These are phyloP conservation scores for Schizotus pectinicornis DNA, from an alignment of 2,888 invertebrate genomes.

Conservation along the genomic window DNA sequence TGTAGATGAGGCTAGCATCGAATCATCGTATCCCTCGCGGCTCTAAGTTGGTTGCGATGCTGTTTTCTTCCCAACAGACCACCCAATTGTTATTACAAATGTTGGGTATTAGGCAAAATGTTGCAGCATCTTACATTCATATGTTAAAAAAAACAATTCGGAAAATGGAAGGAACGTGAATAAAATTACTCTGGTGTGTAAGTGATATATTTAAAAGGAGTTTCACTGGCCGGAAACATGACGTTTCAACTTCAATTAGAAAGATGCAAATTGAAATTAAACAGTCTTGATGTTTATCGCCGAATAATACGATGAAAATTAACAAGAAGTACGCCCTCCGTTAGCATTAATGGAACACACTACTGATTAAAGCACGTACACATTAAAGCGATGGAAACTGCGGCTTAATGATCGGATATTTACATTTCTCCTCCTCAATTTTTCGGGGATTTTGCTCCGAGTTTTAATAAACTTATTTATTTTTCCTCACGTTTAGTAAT, in stretches of 20 bases:
- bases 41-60: conserved; percentile 3
- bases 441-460: neutral
- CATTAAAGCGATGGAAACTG: neutral
- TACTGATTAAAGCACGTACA: conserved; percentile 15
- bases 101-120: conserved; percentile 17
- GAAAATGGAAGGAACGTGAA: conserved; percentile 20
- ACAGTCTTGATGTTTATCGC: conserved; percentile 22
- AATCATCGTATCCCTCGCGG: conserved; percentile 12
- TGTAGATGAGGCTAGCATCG: conserved; percentile 14
- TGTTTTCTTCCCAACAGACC: conserved; percentile 4
- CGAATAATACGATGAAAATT: conserved; percentile 21
- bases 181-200: conserved; percentile 15
- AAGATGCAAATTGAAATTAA: conserved; percentile 26
- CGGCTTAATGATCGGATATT: conserved; percentile 12
- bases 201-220: conserved; percentile 22
- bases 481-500: too few relatives aligned
- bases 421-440: conserved; percentile 4
- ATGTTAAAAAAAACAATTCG: conserved; percentile 21
- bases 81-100: conserved; percentile 17
- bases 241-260: conserved; percentile 24
- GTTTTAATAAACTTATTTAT: neutral
- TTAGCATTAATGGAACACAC: conserved; percentile 15
- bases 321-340: conserved; percentile 18
- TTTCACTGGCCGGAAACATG: conserved; percentile 8
- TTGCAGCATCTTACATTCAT: conserved; percentile 18